phyloP scores from a whole-genome alignment of 2,888 invertebrate genomes.

The Yponomeuta cagnagella region DNA sequence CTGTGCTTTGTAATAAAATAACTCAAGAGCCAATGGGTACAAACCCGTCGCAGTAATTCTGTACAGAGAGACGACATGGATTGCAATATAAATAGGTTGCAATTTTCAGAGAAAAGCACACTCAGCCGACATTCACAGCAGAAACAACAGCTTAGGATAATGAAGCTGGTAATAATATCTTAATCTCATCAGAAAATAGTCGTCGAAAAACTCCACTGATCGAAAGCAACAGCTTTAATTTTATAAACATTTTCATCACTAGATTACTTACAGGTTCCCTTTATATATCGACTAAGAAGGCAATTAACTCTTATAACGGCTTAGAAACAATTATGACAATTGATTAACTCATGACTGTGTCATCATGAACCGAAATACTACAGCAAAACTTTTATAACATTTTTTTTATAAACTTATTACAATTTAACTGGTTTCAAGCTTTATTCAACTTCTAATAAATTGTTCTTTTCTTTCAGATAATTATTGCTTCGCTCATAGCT shows the following conservation, averaged over 20 bases:
- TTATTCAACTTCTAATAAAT: no score
- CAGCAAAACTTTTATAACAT: no score
- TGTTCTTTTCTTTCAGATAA: slow-evolving; percentile 45
- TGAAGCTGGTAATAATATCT: slow-evolving; percentile 65
- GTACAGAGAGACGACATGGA: slow-evolving; percentile 11
- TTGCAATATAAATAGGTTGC: slow-evolving; percentile 66
- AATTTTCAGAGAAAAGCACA: slow-evolving; percentile 41
- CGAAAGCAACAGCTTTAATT: not conserved
- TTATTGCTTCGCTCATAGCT: slow-evolving; percentile 57
- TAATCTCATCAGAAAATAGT: not conserved
- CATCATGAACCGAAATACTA: no score
- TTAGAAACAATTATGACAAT: no score
- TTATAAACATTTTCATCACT: not conserved
- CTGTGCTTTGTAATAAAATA: not conserved
- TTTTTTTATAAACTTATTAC: no score
- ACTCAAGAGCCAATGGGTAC: no score
- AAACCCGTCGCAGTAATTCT: not conserved
- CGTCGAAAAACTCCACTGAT: not conserved
- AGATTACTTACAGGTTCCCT: no score
- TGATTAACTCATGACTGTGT: no score
- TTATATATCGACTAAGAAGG: no score
- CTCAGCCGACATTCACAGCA: slow-evolving; percentile 46
- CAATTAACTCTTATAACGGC: no score
- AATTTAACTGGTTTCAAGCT: no score
- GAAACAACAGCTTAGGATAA: slow-evolving; percentile 48